Evolutionary conservation across 2,888 invertebrate genomes (phyloP).

Genomic region (Eilema depressum): DNA sequence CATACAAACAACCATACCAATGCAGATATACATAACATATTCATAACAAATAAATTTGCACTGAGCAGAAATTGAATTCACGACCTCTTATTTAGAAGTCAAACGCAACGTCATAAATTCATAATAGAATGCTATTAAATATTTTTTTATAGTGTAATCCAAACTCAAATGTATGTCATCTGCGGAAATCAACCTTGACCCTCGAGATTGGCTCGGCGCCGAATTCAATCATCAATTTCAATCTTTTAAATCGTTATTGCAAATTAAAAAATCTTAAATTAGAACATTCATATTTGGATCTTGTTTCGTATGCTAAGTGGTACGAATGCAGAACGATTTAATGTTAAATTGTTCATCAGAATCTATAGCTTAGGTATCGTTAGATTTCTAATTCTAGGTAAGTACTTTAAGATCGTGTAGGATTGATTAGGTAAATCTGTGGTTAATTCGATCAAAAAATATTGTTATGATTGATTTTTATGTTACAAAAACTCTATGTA

Average conservation of each 20-base stretch:
- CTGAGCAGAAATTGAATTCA: neutral
- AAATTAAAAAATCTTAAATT: slow-evolving; percentile 27
- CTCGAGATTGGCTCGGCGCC: slow-evolving; percentile 46
- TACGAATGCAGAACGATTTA: slow-evolving; percentile 5
- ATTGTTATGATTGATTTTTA: neutral
- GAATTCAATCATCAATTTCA: slow-evolving; percentile 42
- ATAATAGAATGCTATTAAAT: neutral
- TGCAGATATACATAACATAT: too few species aligned
- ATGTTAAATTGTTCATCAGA: neutral
- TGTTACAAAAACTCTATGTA: neutral
- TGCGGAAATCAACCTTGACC: slow-evolving; percentile 40
- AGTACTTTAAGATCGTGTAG: neutral
- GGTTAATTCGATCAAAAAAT: too few species aligned
- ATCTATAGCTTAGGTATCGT: neutral
- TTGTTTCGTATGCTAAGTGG: slow-evolving; percentile 16
- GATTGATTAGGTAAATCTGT: neutral
- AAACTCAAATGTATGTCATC: neutral
- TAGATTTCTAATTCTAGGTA: neutral
- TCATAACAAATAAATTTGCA: neutral
- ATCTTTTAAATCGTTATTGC: slow-evolving; percentile 41
- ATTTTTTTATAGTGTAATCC: neutral
- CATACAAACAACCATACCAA: too few species aligned
- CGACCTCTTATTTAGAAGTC: neutral
- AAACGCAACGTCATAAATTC: neutral
- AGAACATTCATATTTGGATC: slow-evolving; percentile 18